A percentile compares a stretch with the other conserved stretches of the same genome.
phyloP scores from a whole-genome alignment of 2,797 vertebrate genomes.

The Enteromius unitaeniatus region DNA sequence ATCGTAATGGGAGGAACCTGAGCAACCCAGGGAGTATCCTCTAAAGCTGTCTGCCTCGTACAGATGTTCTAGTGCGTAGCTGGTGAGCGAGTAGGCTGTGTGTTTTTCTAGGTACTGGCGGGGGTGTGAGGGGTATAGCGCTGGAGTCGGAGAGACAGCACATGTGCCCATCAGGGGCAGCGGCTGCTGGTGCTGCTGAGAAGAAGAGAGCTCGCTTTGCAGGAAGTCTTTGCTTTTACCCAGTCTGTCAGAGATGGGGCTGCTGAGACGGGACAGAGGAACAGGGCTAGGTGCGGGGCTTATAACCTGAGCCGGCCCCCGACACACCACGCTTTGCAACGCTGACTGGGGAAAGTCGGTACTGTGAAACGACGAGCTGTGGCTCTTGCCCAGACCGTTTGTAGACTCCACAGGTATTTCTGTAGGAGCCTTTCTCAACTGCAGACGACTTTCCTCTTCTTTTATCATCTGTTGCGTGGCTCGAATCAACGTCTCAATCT shows the following conservation, averaged over 20 bases:
- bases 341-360: slow-evolving; percentile 82
- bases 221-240: slow-evolving; percentile 92
- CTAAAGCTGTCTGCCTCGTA: slow-evolving; percentile 90
- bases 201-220: slow-evolving; percentile 84
- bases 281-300: slow-evolving; percentile 85
- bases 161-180: slow-evolving; percentile 66
- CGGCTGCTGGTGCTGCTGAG: slow-evolving; percentile 82
- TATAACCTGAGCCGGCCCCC: slow-evolving; percentile 78
- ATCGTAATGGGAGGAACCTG: slow-evolving; percentile 86
- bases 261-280: slow-evolving; percentile 87
- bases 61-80: slow-evolving; percentile 93
- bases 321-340: slow-evolving; percentile 81
- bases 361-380: slow-evolving; percentile 80
- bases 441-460: slow-evolving; percentile 90
- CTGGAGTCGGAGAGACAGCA: slow-evolving; percentile 78
- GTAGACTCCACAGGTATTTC: slow-evolving; percentile 80
- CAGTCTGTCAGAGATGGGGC: slow-evolving; percentile 86
- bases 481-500: slow-evolving; percentile 93
- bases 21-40: slow-evolving; percentile 86
- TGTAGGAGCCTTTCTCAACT: slow-evolving; percentile 78
- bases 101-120: slow-evolving; percentile 94
- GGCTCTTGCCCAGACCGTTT: slow-evolving; percentile 87
- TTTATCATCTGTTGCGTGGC: slow-evolving; percentile 99
- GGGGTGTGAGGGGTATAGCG: slow-evolving; percentile 77
- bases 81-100: slow-evolving; percentile 87